Evolutionary conservation across 2,797 vertebrate species (phyloP).

Genomic region (Pseudotriccus pelzelni): DNA sequence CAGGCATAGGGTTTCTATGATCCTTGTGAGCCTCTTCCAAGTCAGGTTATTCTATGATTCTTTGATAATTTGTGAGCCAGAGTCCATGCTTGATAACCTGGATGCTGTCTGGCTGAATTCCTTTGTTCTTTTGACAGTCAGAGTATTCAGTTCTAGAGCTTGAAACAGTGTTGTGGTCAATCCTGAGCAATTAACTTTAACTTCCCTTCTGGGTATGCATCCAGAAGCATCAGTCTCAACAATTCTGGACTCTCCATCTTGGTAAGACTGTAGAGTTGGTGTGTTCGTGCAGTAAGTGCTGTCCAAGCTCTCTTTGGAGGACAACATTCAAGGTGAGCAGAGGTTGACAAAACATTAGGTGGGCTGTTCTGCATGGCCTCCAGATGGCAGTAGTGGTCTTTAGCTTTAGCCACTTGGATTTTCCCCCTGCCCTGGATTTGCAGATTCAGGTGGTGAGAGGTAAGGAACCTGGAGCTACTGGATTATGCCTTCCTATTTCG

Average conservation of each 20-base stretch:
- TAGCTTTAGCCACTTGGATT: background rate
- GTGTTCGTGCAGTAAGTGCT: background rate
- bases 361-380: background rate
- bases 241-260: background rate
- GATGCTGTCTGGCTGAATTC: background rate
- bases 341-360: background rate
- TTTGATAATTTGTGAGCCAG: background rate
- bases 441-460: background rate
- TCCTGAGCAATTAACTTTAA: background rate
- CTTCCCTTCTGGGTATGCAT: background rate
- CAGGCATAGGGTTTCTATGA: background rate
- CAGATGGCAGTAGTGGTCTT: constrained; percentile 51
- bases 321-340: background rate
- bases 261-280: background rate
- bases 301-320: background rate
- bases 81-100: background rate
- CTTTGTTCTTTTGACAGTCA: background rate
- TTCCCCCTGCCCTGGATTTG: background rate
- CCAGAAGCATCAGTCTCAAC: background rate
- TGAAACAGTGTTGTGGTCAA: background rate
- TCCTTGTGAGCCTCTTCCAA: background rate
- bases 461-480: background rate
- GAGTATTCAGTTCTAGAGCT: background rate
- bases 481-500: background rate
- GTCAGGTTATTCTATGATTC: background rate